Evolutionary conservation across 30 jellyfish, hydroid and myxozoan genomes (phyloP).

Genomic region (Catostylus mosaicus): DNA sequence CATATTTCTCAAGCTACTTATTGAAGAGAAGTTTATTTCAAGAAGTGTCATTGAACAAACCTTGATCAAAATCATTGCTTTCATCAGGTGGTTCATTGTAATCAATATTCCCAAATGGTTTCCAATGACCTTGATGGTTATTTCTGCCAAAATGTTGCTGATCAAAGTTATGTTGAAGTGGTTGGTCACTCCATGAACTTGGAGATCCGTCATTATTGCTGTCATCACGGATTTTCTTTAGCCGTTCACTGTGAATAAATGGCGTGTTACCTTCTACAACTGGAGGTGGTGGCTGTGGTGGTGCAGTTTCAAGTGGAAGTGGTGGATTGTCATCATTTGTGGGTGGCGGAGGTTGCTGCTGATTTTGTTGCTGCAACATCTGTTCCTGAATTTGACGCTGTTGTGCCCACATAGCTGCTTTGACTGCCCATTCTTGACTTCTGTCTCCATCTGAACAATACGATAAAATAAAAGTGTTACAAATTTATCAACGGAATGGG

Average conservation of each 20-base stretch:
- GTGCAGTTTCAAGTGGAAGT: slow-evolving; percentile 38
- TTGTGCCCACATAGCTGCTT: slow-evolving; percentile 98
- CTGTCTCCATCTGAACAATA: slow-evolving; percentile 62
- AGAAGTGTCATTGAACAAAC: background rate
- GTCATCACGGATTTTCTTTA: slow-evolving; percentile 13
- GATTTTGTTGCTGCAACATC: slow-evolving; percentile 50
- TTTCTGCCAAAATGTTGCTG: slow-evolving; percentile 10
- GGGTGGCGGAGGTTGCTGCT: slow-evolving; percentile 46
- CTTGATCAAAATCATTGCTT: slow-evolving; percentile 6
- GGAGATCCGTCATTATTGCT: slow-evolving; percentile 11
- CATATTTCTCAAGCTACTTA: too few species aligned
- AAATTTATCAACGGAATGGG: too few species aligned
- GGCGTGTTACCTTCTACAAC: background rate
- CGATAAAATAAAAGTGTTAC: too few species aligned
- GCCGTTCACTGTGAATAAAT: slow-evolving; percentile 52
- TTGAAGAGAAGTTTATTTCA: too few species aligned
- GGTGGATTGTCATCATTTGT: slow-evolving; percentile 27
- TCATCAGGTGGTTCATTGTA: slow-evolving; percentile 1
- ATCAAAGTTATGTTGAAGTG: background rate
- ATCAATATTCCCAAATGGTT: slow-evolving; percentile 32
- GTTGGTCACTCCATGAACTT: slow-evolving; percentile 18
- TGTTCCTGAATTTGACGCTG: slow-evolving; percentile 88
- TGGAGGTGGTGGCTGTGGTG: slow-evolving; percentile 67
- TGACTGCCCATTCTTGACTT: slow-evolving; percentile 93
- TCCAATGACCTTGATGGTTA: slow-evolving; percentile 32